Conservation (phyloP, 1,140 invertebrate genomes). For the Drosophila trapezifrons region DNA sequence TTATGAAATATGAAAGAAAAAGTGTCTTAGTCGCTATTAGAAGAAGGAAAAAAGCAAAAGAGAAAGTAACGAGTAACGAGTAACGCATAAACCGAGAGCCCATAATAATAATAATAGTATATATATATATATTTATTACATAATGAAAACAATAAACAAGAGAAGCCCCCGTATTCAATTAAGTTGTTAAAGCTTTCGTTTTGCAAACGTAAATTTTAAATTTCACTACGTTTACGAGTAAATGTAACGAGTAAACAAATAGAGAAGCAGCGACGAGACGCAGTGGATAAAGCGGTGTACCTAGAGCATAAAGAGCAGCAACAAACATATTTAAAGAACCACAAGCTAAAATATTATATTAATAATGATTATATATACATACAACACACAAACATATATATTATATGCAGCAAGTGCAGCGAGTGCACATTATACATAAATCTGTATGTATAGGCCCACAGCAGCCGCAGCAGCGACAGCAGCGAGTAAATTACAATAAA, state of each 20-base stretch:
- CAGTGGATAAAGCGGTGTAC: conserved; percentile 54
- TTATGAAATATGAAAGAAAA: conserved; percentile 68
- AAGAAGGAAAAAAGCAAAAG: conserved; percentile 35
- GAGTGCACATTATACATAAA: conserved; percentile 51
- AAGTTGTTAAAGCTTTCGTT: conserved; percentile 82
- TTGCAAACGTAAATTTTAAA: conserved; percentile 73
- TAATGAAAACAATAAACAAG: conserved; percentile 43
- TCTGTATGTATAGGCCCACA: conserved; percentile 49
- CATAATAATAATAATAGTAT: conserved; percentile 50
- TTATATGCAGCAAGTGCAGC: conserved; percentile 59
- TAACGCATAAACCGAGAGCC: conserved; percentile 58
- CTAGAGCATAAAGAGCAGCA: conserved; percentile 78
- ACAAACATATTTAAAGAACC: conserved; percentile 78
- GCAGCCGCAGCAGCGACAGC: conserved; percentile 22
- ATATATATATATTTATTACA: conserved; percentile 61
- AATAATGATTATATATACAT: conserved; percentile 59
- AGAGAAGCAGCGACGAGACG: conserved; percentile 17
- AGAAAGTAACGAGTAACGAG: conserved; percentile 20
- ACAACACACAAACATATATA: conserved; percentile 59
- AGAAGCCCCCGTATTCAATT: conserved; percentile 47
- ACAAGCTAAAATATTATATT: conserved; percentile 75
- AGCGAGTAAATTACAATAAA: conserved; percentile 78
- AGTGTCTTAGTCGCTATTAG: conserved; percentile 79
- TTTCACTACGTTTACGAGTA: conserved; percentile 63
- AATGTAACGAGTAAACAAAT: conserved; percentile 24